phyloP scores from a whole-genome alignment of 37 sponge, comb jelly and placozoan species.

The Theonella swinhoei region DNA sequence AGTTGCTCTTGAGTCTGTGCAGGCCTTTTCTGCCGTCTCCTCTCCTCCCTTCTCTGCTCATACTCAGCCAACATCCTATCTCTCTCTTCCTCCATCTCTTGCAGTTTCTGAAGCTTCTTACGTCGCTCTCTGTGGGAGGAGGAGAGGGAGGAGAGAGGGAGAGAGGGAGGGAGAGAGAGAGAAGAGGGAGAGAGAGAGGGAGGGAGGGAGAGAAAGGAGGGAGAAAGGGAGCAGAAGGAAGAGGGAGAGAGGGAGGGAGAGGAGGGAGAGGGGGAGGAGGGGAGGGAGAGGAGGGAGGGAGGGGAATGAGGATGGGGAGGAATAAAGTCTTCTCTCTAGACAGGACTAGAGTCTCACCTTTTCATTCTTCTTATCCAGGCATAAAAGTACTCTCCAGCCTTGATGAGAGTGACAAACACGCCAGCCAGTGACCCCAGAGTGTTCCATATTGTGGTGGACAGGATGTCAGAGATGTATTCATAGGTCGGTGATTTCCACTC shows the following conservation, averaged over 20 bases:
- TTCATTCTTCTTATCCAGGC: slow-evolving; percentile 33
- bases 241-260: not conserved
- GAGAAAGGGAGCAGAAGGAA: too few relatives aligned
- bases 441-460: slow-evolving; percentile 51
- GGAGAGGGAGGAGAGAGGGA: not conserved
- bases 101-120: slow-evolving; percentile 40
- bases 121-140: slow-evolving; percentile 14
- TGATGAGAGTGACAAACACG: slow-evolving; percentile 54
- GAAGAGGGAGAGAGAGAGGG: not conserved
- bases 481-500: slow-evolving; percentile 48
- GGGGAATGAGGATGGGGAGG: not conserved
- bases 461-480: slow-evolving; percentile 35
- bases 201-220: not conserved
- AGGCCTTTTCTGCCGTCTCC: not conserved
- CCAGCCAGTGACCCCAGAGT: slow-evolving; percentile 56
- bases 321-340: too few relatives aligned
- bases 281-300: too few relatives aligned
- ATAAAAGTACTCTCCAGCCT: slow-evolving; percentile 43
- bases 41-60: slow-evolving; percentile 6
- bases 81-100: slow-evolving; percentile 32
- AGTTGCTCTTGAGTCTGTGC: not conserved
- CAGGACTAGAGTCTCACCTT: too few relatives aligned
- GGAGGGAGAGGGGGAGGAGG: not conserved
- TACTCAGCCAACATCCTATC: slow-evolving; percentile 12
- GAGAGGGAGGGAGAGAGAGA: not conserved